Evolutionary conservation across 2,888 invertebrate species (phyloP), one percentile per base, ranked within the genome.

Genomic region (Chalcis sispes): DNA sequence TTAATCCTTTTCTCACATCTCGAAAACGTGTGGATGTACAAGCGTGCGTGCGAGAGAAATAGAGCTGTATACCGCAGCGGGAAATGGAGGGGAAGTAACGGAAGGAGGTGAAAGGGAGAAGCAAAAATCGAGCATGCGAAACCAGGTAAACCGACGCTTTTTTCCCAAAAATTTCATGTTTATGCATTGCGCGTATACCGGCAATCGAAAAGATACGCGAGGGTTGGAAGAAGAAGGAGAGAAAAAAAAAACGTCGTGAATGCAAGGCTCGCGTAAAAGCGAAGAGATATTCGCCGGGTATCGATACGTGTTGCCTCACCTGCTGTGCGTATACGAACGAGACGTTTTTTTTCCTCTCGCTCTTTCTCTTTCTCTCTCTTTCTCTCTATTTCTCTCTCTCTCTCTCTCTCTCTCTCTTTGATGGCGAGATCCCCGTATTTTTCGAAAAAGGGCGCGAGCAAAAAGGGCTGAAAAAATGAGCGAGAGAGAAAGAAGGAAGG

Each of bases 1-100:
- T 80, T 85, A 86, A 87, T 87, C 86, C 87, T 86, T 87, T 86
- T 85, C 85, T 86, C 85, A 82, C 83, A 86, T 85, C 83, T 81
- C 73, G 75, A 79, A 82, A 83, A 62, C 46, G 27, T n/a, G 29
- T 32, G 32, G 29, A 2, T 46, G n/a, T 46, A 46, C 13, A 46
- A 7, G 10, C 10, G 10, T 36, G 48, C 0, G 25, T 23, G 52
- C 48, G 25, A 5, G n/a, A 61, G 62, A 54, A 52, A 54, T 1
- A 27, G 69, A 56, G 61, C 59, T 20, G 23, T 20, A n/a, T 7
- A 3, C 10, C 64, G 75, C 40, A 20, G 18, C 25, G 36, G 1
- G 25, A 36, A 32, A 46, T n/a, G 29, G 27, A 15, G 27, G 18
- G n/a, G 32, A 36, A 42, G 71, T 29, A 40, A 58, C 32, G 29